Conservation (phyloP, 2,113 vertebrate species). For the Nothocercus julius region DNA sequence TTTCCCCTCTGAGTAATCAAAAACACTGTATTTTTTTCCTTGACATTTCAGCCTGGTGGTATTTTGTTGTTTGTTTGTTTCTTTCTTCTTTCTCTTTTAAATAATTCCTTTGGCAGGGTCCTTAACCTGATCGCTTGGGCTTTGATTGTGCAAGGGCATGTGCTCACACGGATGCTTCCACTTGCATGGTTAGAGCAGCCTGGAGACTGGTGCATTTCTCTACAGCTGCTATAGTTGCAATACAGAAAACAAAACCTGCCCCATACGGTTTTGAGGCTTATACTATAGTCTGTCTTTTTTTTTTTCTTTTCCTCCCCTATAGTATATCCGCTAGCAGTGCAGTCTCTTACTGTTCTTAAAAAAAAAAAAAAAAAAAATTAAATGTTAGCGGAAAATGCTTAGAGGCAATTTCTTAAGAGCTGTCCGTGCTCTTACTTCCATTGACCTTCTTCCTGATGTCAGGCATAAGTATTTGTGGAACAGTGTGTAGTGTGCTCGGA, state of each 20-base stretch:
- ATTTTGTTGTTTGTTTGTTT: too few relatives aligned
- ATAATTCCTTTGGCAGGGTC: background rate
- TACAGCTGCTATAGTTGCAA: background rate
- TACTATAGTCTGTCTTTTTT: fast-evolving
- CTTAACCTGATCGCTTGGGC: background rate
- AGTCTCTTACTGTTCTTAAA: background rate
- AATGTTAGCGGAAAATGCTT: fast-evolving
- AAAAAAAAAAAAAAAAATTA: background rate
- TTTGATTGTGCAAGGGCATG: background rate
- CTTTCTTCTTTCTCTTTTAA: background rate
- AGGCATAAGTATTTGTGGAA: background rate
- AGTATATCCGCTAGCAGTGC: fast-evolving
- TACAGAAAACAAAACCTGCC: background rate
- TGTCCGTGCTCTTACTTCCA: background rate
- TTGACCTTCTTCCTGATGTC: background rate
- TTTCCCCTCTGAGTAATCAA: background rate
- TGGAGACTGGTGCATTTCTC: fast-evolving
- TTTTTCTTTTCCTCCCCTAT: too few relatives aligned
- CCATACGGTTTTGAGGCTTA: background rate
- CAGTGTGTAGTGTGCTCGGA: background rate
- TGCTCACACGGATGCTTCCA: background rate
- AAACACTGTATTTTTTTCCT: too few relatives aligned
- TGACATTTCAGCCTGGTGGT: background rate
- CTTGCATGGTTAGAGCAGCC: background rate
- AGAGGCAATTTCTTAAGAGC: background rate